A percentile compares a stretch with the other conserved stretches of the same genome.
Evolutionary conservation across 2,888 invertebrate genomes (phyloP).

Genomic region (Pardosa pseudoannulata): DNA sequence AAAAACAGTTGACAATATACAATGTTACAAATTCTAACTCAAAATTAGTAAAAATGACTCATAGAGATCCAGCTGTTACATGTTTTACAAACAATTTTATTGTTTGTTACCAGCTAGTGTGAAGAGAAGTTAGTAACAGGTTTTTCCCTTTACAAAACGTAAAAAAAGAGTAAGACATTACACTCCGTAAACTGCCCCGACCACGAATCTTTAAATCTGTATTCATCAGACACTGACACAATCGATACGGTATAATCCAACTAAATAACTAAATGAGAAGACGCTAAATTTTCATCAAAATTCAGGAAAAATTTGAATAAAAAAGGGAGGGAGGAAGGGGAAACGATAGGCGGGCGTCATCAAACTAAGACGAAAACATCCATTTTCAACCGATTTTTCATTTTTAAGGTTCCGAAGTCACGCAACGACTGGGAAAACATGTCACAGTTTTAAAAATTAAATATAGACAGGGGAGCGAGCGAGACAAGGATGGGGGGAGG

Average conservation of each 20-base stretch:
- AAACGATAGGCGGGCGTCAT: not conserved
- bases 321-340: not conserved
- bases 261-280: not conserved
- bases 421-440: slow-evolving; percentile 21
- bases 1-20: too few relatives aligned
- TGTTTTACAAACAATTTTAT: too few relatives aligned
- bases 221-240: not conserved
- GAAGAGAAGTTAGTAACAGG: too few relatives aligned
- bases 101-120: too few relatives aligned
- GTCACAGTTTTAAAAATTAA: slow-evolving; percentile 56
- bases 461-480: slow-evolving; percentile 43
- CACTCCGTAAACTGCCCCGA: too few relatives aligned
- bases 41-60: too few relatives aligned
- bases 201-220: too few relatives aligned
- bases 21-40: too few relatives aligned
- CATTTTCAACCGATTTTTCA: slow-evolving; percentile 27
- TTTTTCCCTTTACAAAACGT: too few relatives aligned
- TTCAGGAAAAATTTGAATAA: not conserved
- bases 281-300: not conserved
- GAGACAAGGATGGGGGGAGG: not conserved
- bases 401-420: not conserved
- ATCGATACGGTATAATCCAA: not conserved
- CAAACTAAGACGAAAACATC: not conserved
- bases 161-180: too few relatives aligned
- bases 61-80: too few relatives aligned